Base-by-base conservation (phyloP, 1,140 invertebrate species). In the Drosophila persimilis region DNA sequence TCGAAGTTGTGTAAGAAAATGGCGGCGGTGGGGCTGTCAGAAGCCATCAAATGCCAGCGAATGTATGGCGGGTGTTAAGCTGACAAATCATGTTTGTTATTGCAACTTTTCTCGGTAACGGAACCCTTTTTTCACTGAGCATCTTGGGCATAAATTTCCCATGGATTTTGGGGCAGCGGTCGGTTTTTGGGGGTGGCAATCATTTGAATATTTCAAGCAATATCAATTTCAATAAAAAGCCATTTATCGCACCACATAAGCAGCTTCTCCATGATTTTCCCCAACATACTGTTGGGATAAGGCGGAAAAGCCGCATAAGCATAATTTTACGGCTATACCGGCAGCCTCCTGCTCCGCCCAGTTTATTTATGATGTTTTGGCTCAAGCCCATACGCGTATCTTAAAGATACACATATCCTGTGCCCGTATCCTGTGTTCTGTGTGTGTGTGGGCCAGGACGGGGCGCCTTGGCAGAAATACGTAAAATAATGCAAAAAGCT, bases 211-310 rank as follows among this genome's bases (percentile, higher is more conserved):
- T 84, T 90, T 90, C 69, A 77, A 55, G 73, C 71, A 90, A 90
- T 90, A 90, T 90, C 90, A 90, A 89, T 90, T 90, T 89, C 85
- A 90, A 90, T 90, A 90, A 90, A 90, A 90, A 90, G 73, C 80
- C 83, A 90, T 90, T 90, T 90, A 88, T 85, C 79, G 89, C 81
- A 89, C 89, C 80, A 80, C 85, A 90, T 89, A 89, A 89, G 84
- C 70, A 47, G 73, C 45, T 56, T 47, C 65, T 59, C 50, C 17
- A 46, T 55, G 58, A 72, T 78, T 81, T 79, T 22, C 39, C 55
- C 43, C 62, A 57, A 8, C 17, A 77, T 81, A 44, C 35, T 22
- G 13, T 51, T 35, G 39, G 46, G 7, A 9, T 24, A 47, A 52
- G 63, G 41, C 48, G 35, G 11, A 39, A 39, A 39, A 39, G 51